A percentile compares a stretch with the other conserved stretches of the same genome.
Evolutionary conservation across 2,797 vertebrate species (phyloP).

Genomic region (Paguma larvata): DNA sequence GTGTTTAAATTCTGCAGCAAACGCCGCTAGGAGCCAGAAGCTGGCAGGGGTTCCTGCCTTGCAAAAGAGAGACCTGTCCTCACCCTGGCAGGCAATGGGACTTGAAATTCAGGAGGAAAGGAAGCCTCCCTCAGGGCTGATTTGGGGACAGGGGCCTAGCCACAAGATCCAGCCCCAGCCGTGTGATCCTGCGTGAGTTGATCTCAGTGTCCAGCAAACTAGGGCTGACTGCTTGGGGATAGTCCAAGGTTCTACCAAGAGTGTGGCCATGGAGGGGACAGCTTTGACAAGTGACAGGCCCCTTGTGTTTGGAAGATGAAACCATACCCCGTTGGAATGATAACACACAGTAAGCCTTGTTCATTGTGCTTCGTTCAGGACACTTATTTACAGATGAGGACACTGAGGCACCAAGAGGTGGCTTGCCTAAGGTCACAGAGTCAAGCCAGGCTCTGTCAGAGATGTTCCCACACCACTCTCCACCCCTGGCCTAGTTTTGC

Average conservation of each 20-base stretch:
- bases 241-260: not conserved
- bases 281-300: not conserved
- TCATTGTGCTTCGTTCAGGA: not conserved
- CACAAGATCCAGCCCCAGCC: not conserved
- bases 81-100: not conserved
- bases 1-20: slow-evolving; percentile 86
- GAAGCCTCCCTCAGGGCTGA: not conserved
- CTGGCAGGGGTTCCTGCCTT: not conserved
- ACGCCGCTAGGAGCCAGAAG: slow-evolving; percentile 78
- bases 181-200: not conserved
- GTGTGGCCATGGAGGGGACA: not conserved
- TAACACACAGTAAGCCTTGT: not conserved
- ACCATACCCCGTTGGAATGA: not conserved
- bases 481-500: not conserved
- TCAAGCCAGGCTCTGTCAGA: not conserved
- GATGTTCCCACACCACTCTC: not conserved
- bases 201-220: not conserved
- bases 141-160: not conserved
- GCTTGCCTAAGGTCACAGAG: not conserved
- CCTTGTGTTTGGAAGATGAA: not conserved
- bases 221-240: not conserved
- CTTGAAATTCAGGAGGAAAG: not conserved
- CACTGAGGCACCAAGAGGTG: not conserved
- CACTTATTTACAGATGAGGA: not conserved
- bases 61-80: not conserved